phyloP scores from a whole-genome alignment of 2,113 vertebrate species.

The Colossoma macropomum region DNA sequence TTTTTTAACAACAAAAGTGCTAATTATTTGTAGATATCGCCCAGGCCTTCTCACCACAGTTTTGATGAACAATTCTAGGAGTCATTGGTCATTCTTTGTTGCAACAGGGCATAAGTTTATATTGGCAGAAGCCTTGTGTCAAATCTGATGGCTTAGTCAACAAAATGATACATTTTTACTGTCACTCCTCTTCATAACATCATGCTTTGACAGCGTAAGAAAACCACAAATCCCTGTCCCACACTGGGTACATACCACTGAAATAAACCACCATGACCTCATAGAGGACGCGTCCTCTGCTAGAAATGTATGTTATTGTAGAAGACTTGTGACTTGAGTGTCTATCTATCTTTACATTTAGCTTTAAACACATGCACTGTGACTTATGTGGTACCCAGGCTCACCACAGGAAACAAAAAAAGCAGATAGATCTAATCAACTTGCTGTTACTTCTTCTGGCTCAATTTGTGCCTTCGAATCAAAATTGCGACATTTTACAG shows the following conservation, averaged over 20 bases:
- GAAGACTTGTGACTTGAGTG: conserved; percentile 10
- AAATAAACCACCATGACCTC: neutral
- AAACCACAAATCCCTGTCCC: neutral
- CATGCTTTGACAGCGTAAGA: neutral
- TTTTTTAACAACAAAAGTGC: too few relatives aligned
- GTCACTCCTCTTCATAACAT: neutral
- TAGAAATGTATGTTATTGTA: conserved; percentile 4
- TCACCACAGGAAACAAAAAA: conserved; percentile 27
- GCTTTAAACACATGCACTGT: conserved; percentile 46
- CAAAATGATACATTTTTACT: neutral
- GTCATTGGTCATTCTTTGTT: too few relatives aligned
- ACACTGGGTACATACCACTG: neutral
- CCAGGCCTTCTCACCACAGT: neutral
- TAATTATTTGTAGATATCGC: too few relatives aligned
- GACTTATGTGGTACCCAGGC: conserved; percentile 21
- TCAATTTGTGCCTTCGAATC: conserved; percentile 48
- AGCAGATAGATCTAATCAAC: conserved; percentile 8
- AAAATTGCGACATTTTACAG: conserved; percentile 27
- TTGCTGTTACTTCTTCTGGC: conserved; percentile 26
- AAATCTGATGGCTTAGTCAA: neutral
- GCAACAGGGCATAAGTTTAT: too few relatives aligned
- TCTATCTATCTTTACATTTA: conserved; percentile 29
- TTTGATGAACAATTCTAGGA: neutral
- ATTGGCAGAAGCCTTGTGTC: neutral
- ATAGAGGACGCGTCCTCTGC: neutral